phyloP scores from a whole-genome alignment of 2,888 invertebrate species.

The Fragum fragum region DNA sequence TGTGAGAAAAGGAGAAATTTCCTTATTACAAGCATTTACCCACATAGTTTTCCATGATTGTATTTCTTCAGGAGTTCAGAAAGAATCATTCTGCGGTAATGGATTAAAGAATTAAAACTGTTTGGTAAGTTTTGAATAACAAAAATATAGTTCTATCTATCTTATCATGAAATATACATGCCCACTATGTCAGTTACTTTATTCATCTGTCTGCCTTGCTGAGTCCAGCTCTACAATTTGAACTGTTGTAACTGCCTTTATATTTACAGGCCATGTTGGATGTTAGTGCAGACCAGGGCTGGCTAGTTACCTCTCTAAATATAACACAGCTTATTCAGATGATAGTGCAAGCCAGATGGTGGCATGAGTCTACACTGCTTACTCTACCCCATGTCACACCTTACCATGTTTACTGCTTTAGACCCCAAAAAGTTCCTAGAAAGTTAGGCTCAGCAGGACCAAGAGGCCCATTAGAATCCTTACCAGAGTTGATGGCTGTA shows the following conservation, averaged over 20 bases:
- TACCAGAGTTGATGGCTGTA: constrained; percentile 90
- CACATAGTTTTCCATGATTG: no score
- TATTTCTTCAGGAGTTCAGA: no score
- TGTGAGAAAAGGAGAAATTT: no score
- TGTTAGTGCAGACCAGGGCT: constrained; percentile 95
- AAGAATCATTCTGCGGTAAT: no score
- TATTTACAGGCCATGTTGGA: constrained; percentile 98
- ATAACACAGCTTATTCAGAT: constrained; percentile 93
- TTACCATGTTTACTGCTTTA: constrained; percentile 86
- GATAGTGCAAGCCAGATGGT: constrained; percentile 96
- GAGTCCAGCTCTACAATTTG: no score
- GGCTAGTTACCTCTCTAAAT: constrained; percentile 93
- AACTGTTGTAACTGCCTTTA: background rate
- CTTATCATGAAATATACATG: no score
- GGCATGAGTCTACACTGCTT: constrained; percentile 89
- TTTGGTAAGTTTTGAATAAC: no score
- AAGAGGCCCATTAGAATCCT: constrained; percentile 72
- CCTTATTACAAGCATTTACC: no score
- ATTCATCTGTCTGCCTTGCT: no score
- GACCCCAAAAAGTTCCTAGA: constrained; percentile 33
- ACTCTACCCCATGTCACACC: constrained; percentile 93
- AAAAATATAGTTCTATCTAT: no score
- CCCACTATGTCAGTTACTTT: no score
- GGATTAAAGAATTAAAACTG: no score
- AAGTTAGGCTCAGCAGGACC: background rate